Conservation (phyloP, 2,888 invertebrate species). For the Diaperis boleti region DNA sequence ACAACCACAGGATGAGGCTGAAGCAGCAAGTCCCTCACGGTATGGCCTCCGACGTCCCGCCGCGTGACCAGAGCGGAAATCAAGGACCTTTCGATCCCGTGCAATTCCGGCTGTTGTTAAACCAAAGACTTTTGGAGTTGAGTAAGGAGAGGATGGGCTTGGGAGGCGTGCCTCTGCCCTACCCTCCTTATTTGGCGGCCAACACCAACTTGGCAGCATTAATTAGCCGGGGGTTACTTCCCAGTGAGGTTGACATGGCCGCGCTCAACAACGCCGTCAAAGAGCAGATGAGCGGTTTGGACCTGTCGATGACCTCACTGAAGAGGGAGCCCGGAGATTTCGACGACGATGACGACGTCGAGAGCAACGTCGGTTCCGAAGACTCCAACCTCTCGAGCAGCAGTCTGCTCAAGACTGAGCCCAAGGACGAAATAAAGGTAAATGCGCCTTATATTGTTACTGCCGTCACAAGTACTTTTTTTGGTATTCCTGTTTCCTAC, state of each 20-base stretch:
- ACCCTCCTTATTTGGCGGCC: constrained; percentile 82
- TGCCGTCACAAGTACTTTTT: no score
- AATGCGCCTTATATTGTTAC: no score
- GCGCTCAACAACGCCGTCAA: constrained; percentile 73
- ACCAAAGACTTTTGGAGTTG: constrained; percentile 89
- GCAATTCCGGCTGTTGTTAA: constrained; percentile 88
- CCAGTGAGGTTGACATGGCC: constrained; percentile 71
- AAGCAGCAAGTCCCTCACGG: constrained; percentile 72
- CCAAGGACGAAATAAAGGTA: no score
- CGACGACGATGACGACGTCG: constrained; percentile 84
- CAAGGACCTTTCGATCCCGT: constrained; percentile 88
- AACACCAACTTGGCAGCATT: constrained; percentile 83
- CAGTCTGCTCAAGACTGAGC: constrained; percentile 72
- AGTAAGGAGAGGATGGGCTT: constrained; percentile 88
- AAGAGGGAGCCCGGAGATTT: constrained; percentile 84
- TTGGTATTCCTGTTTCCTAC: no score
- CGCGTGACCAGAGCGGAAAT: constrained; percentile 78
- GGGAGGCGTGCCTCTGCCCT: constrained; percentile 81
- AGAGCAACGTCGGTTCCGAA: constrained; percentile 81
- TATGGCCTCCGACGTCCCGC: constrained; percentile 76
- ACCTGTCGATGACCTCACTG: constrained; percentile 85
- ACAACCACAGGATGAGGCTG: constrained; percentile 96
- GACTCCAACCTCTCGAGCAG: constrained; percentile 68
- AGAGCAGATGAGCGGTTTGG: constrained; percentile 87
- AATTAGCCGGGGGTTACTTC: constrained; percentile 76